A percentile compares a stretch with the other conserved stretches of the same genome.
These are phyloP conservation scores for Apotomis betuletana DNA, from an alignment of 2,888 invertebrate genomes.

Conservation along the genomic window DNA sequence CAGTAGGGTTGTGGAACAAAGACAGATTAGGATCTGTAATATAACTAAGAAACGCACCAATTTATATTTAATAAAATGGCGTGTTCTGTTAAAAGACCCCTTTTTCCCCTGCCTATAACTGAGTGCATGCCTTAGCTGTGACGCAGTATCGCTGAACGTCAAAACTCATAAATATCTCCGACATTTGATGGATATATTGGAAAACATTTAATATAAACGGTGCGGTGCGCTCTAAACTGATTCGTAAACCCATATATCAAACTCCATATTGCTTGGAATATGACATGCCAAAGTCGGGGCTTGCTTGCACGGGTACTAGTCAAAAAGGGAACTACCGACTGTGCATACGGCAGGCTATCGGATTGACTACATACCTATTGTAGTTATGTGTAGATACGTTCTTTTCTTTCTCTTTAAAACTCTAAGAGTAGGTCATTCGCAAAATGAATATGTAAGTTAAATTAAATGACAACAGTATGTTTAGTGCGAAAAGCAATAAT, in stretches of 20 bases:
- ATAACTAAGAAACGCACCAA: too few species aligned
- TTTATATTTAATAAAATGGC: too few species aligned
- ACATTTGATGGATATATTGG: slow-evolving; percentile 12
- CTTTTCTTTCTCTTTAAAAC: too few species aligned
- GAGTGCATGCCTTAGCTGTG: too few species aligned
- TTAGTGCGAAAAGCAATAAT: too few species aligned
- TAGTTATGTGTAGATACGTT: background rate
- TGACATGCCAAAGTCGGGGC: background rate
- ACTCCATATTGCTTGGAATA: slow-evolving; percentile 1
- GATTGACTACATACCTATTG: background rate
- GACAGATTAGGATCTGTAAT: too few species aligned
- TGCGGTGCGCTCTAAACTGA: background rate
- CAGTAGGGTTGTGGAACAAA: too few species aligned
- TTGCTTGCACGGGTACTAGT: slow-evolving; percentile 3
- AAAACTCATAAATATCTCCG: slow-evolving; percentile 11
- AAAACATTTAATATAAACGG: background rate
- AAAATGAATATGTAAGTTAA: too few species aligned
- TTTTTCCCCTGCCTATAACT: too few species aligned
- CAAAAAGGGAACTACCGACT: background rate
- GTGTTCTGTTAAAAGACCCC: too few species aligned
- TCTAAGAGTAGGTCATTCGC: too few species aligned
- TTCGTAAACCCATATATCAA: background rate
- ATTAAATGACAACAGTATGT: too few species aligned
- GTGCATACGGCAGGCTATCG: background rate
- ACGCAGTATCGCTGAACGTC: background rate